Conservation (phyloP, 2,888 invertebrate genomes). For the Thecophora atra region DNA sequence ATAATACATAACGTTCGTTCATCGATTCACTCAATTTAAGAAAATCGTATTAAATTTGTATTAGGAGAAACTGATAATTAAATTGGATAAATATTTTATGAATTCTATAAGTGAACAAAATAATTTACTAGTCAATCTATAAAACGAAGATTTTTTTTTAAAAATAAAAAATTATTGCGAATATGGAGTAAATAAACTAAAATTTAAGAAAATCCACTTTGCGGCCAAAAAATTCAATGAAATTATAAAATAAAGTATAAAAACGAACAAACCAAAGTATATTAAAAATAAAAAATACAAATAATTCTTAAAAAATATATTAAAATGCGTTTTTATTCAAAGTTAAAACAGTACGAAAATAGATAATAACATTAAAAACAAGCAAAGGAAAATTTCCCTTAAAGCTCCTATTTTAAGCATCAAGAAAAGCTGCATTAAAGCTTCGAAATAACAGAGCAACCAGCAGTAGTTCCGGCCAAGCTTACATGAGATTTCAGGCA, state of each 20-base stretch:
- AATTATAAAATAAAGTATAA: slow-evolving; percentile 38
- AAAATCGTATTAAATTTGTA: no score
- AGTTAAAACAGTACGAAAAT: no score
- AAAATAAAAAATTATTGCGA: slow-evolving; percentile 50
- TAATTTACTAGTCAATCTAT: no score
- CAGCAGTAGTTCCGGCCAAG: slow-evolving; percentile 40
- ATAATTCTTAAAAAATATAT: slow-evolving; percentile 39
- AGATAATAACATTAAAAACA: no score
- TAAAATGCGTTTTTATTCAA: no score
- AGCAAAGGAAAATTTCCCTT: no score
- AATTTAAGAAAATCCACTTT: slow-evolving; percentile 42
- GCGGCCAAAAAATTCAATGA: slow-evolving; percentile 39
- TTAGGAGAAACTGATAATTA: no score
- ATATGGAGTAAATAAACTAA: slow-evolving; percentile 55
- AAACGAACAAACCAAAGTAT: slow-evolving; percentile 45
- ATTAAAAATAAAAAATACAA: slow-evolving; percentile 44
- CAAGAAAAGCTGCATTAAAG: neutral
- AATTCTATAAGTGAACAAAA: no score
- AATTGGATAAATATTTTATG: no score
- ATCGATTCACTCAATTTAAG: no score
- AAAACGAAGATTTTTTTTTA: neutral
- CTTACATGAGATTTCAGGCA: slow-evolving; percentile 28
- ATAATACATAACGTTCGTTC: no score
- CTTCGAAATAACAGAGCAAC: neutral
- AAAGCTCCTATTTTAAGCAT: no score